Percentiles rank a stretch among this genome's conserved stretches.
Conservation (phyloP, 2,113 vertebrate genomes). For the Panthera leo region DNA sequence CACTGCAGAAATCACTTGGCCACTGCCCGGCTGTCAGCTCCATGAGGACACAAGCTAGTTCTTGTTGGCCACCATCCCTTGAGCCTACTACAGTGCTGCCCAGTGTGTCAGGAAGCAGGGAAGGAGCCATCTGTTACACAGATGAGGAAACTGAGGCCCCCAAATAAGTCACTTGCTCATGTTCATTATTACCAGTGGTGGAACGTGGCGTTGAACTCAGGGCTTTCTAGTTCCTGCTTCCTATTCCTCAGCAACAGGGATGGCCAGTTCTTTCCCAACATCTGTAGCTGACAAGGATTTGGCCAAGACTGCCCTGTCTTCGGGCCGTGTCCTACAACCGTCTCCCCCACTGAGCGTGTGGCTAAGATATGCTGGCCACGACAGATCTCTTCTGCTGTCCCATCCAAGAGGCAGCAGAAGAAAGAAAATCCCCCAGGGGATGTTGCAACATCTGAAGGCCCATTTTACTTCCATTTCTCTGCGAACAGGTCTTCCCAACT, state of each 20-base stretch:
- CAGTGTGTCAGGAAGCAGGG: background rate
- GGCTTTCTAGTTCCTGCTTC: background rate
- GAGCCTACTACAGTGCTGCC: background rate
- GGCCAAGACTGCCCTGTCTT: background rate
- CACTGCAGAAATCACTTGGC: accelerated
- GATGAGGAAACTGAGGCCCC: background rate
- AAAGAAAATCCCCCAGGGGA: background rate
- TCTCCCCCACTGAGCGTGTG: background rate
- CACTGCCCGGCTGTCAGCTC: background rate
- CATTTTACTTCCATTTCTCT: background rate
- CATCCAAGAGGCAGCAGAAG: background rate
- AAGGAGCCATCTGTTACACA: background rate
- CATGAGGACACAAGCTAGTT: background rate
- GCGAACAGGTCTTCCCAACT: background rate
- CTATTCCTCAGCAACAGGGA: background rate
- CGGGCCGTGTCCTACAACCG: background rate
- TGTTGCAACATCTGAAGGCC: background rate
- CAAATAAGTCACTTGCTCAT: background rate
- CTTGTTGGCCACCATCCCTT: background rate
- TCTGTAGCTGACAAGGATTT: background rate
- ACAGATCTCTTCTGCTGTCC: background rate
- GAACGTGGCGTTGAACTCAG: background rate
- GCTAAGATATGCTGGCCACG: background rate
- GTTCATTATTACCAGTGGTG: background rate
- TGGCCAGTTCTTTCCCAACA: background rate